Conservation (phyloP, 2,888 invertebrate species). For the Brachypalpus laphriformis region DNA sequence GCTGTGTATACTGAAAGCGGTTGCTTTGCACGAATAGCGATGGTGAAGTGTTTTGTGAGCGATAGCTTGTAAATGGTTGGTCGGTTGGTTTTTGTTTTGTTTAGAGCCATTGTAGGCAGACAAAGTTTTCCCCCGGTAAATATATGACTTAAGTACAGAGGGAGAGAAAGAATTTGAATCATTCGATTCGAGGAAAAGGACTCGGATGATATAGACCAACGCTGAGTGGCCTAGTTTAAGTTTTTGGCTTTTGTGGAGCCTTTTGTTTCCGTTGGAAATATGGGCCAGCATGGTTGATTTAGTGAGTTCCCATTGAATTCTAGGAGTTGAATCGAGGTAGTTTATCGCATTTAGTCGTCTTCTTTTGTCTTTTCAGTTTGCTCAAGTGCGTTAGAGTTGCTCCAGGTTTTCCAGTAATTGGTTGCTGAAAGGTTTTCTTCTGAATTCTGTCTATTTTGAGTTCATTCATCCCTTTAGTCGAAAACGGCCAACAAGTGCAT, state of each 20-base stretch:
- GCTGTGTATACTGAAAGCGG: not conserved
- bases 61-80: constrained; percentile 46
- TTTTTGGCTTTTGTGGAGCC: not conserved
- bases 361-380: too few species aligned
- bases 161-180: constrained; percentile 35
- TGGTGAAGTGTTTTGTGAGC: constrained; percentile 47
- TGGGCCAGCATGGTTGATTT: constrained; percentile 26
- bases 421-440: too few species aligned
- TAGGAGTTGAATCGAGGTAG: too few species aligned
- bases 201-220: not conserved
- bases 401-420: too few species aligned
- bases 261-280: constrained; percentile 15
- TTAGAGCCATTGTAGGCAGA: constrained; percentile 13
- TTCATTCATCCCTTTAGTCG: too few species aligned
- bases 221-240: constrained; percentile 42
- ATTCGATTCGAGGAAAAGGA: constrained; percentile 18
- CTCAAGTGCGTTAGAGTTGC: too few species aligned
- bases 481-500: too few species aligned
- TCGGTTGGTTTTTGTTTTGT: constrained; percentile 11
- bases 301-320: too few species aligned
- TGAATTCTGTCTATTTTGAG: too few species aligned
- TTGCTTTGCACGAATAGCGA: constrained; percentile 11
- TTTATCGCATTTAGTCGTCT: too few species aligned
- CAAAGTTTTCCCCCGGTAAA: constrained; percentile 38
- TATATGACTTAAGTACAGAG: constrained; percentile 11